phyloP scores from a whole-genome alignment of 2,888 invertebrate species.

The Phlogophora meticulosa region DNA sequence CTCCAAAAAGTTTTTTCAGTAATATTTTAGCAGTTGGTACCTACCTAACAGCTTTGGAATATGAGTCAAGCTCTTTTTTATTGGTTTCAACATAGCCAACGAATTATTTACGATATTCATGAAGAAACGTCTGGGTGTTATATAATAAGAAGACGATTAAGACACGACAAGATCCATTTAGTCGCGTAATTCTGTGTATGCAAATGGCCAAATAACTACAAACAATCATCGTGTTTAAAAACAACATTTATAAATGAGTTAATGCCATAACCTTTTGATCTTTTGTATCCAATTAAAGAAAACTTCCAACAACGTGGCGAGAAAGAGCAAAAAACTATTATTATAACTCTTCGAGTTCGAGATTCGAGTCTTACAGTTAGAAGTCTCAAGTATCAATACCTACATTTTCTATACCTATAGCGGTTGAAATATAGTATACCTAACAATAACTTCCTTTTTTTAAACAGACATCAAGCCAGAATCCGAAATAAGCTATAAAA shows the following conservation, averaged over 20 bases:
- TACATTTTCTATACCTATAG: too few relatives aligned
- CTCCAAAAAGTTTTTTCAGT: slow-evolving; percentile 20
- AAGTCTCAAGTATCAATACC: too few relatives aligned
- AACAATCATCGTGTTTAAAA: not conserved
- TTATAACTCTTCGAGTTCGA: too few relatives aligned
- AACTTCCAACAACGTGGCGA: too few relatives aligned
- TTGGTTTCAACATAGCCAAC: not conserved
- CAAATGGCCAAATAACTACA: not conserved
- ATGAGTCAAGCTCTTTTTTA: slow-evolving; percentile 5
- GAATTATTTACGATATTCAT: slow-evolving; percentile 6
- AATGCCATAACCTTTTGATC: not conserved
- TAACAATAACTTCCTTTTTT: slow-evolving; percentile 55
- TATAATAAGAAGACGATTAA: too few relatives aligned
- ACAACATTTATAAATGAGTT: not conserved
- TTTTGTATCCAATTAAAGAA: not conserved
- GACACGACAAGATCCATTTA: not conserved
- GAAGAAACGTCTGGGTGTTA: not conserved
- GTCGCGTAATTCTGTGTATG: not conserved
- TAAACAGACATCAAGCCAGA: slow-evolving; percentile 63
- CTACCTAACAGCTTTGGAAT: not conserved
- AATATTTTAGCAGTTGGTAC: slow-evolving; percentile 35
- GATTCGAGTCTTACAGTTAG: too few relatives aligned
- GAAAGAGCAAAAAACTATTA: too few relatives aligned
- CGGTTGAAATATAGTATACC: slow-evolving; percentile 30
- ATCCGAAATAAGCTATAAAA: slow-evolving; percentile 71